Evolutionary conservation across 1,140 invertebrate genomes (phyloP).

Genomic region (Lordiphosa clarofinis): DNA sequence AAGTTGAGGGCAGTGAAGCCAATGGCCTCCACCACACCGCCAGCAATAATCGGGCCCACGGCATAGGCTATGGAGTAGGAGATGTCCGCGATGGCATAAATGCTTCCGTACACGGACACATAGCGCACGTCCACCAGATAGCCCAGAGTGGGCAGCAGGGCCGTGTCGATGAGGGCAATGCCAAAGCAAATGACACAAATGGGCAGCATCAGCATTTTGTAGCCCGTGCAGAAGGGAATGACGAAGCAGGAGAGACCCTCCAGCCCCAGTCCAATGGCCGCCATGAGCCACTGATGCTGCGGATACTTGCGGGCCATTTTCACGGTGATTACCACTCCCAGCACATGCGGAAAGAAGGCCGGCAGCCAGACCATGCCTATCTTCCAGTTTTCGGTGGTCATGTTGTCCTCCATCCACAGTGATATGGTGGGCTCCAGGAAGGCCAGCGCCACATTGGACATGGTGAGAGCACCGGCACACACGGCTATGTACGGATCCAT

Average conservation of each 20-base stretch:
- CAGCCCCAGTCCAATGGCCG: slow-evolving; percentile 93
- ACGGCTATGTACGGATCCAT: slow-evolving; percentile 99
- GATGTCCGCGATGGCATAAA: slow-evolving; percentile 99
- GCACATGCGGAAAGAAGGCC: slow-evolving; percentile 98
- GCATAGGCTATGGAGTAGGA: slow-evolving; percentile 99
- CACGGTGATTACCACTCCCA: slow-evolving; percentile 97
- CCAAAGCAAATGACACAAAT: slow-evolving; percentile 99
- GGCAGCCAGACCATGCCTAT: slow-evolving; percentile 99
- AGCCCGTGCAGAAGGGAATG: slow-evolving; percentile 95
- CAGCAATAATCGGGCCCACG: slow-evolving; percentile 98
- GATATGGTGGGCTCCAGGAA: slow-evolving; percentile 99
- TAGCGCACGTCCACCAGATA: slow-evolving; percentile 98
- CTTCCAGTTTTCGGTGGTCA: slow-evolving; percentile 98
- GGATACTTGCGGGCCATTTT: slow-evolving; percentile 96
- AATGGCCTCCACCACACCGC: slow-evolving; percentile 95
- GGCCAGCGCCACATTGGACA: slow-evolving; percentile 99
- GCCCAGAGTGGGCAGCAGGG: slow-evolving; percentile 96
- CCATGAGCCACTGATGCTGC: slow-evolving; percentile 98
- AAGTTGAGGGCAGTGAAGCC: slow-evolving; percentile 98
- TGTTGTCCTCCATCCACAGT: slow-evolving; percentile 98
- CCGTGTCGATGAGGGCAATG: slow-evolving; percentile 98
- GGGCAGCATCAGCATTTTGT: slow-evolving; percentile 97
- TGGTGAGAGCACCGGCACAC: slow-evolving; percentile 97
- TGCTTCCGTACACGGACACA: slow-evolving; percentile 98
- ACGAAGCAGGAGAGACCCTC: slow-evolving; percentile 98